Evolutionary conservation across 1,140 invertebrate genomes (phyloP).

Genomic region (Carposina sasakii): DNA sequence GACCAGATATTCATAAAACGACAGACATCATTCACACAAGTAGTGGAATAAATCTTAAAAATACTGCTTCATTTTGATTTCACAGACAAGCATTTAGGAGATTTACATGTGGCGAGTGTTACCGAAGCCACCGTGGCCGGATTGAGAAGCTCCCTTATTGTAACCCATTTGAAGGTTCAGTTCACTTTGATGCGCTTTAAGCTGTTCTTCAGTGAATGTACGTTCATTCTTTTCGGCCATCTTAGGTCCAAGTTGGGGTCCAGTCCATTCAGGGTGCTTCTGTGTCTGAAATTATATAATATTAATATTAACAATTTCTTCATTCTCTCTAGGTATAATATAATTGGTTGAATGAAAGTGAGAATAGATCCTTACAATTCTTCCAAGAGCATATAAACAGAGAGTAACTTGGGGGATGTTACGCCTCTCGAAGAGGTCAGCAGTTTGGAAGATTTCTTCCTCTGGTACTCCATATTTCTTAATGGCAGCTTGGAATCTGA

Average conservation of each 20-base stretch:
- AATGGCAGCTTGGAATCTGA: conserved; percentile 92
- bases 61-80: conserved; percentile 34
- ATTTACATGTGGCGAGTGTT: conserved; percentile 95
- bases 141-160: conserved; percentile 93
- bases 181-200: conserved; percentile 91
- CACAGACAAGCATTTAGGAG: conserved; percentile 6
- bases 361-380: conserved; percentile 82
- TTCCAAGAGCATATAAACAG: conserved; percentile 89
- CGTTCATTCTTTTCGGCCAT: conserved; percentile 96
- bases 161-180: conserved; percentile 97
- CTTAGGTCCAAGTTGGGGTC: conserved; percentile 92
- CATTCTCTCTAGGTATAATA: not conserved
- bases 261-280: conserved; percentile 93
- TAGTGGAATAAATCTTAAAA: no score
- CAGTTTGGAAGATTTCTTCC: conserved; percentile 99
- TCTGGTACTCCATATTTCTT: conserved; percentile 96
- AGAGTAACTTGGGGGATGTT: conserved; percentile 97
- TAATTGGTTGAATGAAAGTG: not conserved
- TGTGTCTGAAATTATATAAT: conserved; percentile 82
- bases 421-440: conserved; percentile 96
- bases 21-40: no score
- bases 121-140: conserved; percentile 91
- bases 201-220: conserved; percentile 94
- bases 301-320: no score
- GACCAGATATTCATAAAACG: no score